Evolutionary conservation across 2,113 vertebrate species (phyloP), one percentile per base, ranked within the genome.

Genomic region (Myiagra hebetior): DNA sequence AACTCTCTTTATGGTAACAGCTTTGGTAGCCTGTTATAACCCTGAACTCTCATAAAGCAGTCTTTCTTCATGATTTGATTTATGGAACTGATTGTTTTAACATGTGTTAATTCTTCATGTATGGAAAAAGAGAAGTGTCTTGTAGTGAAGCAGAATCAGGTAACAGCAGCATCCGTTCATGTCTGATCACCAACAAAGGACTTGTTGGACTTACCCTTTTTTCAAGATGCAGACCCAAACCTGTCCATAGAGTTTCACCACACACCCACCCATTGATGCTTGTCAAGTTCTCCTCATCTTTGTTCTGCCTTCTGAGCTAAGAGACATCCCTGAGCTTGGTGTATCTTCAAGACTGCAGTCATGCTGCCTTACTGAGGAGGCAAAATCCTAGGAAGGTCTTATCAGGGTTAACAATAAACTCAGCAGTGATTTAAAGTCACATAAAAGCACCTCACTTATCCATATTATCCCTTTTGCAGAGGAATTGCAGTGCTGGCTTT

Each of bases 181-280:
- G 44, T 39, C 53, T 94, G 46, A 60, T 15, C 31, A 52, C 42
- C 24, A 74, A 1, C 20, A 23, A 19, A 60, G 23, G 17, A 7
- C 11, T 83, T 30, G 11, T 6, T 56, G 33, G n/a, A 63, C 24
- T 72, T 68, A 9, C 7, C 24, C 7, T 49, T 50, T 84, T 56
- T 31, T 11, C 50, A 49, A 41, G 37, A 11, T 7, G 23, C 37
- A 55, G 11, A 41, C 13, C 44, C 26, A 50, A 46, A 26, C 31
- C 63, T 87, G 50, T 30, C 56, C 35, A 33, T 1, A 33, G 39
- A 72, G 31, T 39, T 74, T 50, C 18, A 28, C 11, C 20, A 16
- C 41, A 15, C 15, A 11, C 5, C 1, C 24, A 10, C 12, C 3
- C 14, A 5, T 1, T 39, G 53, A 5, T 67, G 17, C 33, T 39